phyloP scores from a whole-genome alignment of 2,888 invertebrate genomes.

The Stenurella melanura region DNA sequence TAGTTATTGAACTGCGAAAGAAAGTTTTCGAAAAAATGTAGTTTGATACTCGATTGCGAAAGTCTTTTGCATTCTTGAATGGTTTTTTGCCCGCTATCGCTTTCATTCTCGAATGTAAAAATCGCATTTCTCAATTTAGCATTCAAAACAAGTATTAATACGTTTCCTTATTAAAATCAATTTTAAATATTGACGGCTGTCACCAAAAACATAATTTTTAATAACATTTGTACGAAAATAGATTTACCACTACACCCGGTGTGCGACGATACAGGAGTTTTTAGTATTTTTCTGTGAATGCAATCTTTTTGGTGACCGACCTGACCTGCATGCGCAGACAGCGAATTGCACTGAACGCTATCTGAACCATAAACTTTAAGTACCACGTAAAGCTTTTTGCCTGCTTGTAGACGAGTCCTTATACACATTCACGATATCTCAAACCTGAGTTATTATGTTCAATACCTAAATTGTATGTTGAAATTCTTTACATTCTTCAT shows the following conservation, averaged over 20 bases:
- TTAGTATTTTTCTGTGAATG: conserved; percentile 38
- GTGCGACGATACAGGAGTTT: conserved; percentile 24
- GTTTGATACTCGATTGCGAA: no score
- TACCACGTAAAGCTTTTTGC: conserved; percentile 68
- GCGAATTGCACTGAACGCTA: conserved; percentile 64
- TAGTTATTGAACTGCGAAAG: no score
- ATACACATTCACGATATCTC: conserved; percentile 58
- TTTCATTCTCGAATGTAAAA: no score
- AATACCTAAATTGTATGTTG: conserved; percentile 58
- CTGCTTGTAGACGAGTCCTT: conserved; percentile 60
- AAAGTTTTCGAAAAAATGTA: no score
- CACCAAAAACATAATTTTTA: no score
- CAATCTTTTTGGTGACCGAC: conserved; percentile 46
- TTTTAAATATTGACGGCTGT: no score
- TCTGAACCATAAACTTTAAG: conserved; percentile 65
- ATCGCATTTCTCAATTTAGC: no score
- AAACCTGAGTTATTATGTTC: conserved; percentile 61
- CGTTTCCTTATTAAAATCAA: no score
- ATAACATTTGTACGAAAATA: no score
- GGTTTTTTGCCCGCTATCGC: no score
- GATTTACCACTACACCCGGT: not conserved
- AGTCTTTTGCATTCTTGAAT: no score
- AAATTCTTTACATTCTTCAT: conserved; percentile 55
- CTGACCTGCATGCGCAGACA: conserved; percentile 59
- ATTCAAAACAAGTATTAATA: no score